A percentile compares a stretch with the other conserved stretches of the same genome.
Evolutionary conservation across 2,888 invertebrate species (phyloP).

Genomic region (Leucoptera coffeella): DNA sequence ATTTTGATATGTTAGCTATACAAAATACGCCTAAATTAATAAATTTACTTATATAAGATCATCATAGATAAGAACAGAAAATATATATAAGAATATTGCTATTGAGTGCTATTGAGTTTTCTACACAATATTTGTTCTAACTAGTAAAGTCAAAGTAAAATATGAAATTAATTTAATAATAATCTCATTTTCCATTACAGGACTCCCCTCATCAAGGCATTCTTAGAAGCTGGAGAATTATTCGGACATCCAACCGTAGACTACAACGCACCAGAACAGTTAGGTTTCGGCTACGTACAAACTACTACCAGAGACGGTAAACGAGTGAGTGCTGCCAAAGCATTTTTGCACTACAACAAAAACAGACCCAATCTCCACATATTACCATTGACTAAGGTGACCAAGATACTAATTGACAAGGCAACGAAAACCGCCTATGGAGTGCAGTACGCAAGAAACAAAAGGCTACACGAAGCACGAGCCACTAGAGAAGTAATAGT

Average conservation of each 20-base stretch:
- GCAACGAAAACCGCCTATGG: slow-evolving; percentile 42
- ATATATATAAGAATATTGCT: no score
- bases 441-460: slow-evolving; percentile 43
- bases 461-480: slow-evolving; percentile 25
- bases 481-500: slow-evolving; percentile 66
- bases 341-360: slow-evolving; percentile 49
- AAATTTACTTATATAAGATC: no score
- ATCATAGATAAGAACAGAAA: no score
- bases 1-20: no score
- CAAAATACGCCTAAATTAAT: no score
- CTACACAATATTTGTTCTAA: no score
- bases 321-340: slow-evolving; percentile 52
- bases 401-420: slow-evolving; percentile 46
- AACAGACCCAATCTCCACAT: slow-evolving; percentile 52
- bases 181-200: slow-evolving; percentile 11
- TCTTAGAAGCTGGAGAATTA: slow-evolving; percentile 57
- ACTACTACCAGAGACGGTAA: slow-evolving; percentile 55
- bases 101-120: no score
- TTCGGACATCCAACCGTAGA: slow-evolving; percentile 60
- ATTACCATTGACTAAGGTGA: slow-evolving; percentile 44
- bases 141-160: no score
- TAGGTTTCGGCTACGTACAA: slow-evolving; percentile 59
- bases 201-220: slow-evolving; percentile 51
- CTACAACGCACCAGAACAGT: slow-evolving; percentile 54
- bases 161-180: background rate